These are phyloP conservation scores for Philereme vetulata DNA, from an alignment of 2,888 invertebrate genomes.

Conservation along the genomic window DNA sequence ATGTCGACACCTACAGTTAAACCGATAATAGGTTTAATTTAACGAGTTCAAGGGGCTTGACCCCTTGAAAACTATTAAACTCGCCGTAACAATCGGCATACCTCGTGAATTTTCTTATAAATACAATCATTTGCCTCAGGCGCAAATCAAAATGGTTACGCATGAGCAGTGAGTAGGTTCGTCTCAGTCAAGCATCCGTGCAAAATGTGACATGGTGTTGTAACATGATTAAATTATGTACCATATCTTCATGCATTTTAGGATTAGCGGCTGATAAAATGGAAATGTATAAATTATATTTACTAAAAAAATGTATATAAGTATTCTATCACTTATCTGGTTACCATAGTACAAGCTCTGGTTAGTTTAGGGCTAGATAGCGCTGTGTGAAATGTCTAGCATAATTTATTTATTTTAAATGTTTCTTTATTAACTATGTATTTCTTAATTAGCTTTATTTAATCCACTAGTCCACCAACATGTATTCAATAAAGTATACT, in stretches of 20 bases:
- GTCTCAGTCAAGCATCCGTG: constrained; percentile 23
- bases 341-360: too few relatives aligned
- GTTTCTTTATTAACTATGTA: too few relatives aligned
- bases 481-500: too few relatives aligned
- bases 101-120: constrained; percentile 27
- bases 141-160: constrained; percentile 40
- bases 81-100: constrained; percentile 21
- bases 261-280: too few relatives aligned
- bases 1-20: constrained; percentile 5
- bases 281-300: too few relatives aligned
- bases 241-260: constrained; percentile 4
- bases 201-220: constrained; percentile 47
- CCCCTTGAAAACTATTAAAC: constrained; percentile 32
- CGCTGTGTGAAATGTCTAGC: too few relatives aligned
- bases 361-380: too few relatives aligned
- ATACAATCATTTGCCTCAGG: constrained; percentile 43
- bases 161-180: constrained; percentile 34
- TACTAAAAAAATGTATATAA: too few relatives aligned
- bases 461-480: too few relatives aligned
- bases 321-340: too few relatives aligned
- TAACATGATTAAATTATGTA: constrained; percentile 31
- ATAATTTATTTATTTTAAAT: too few relatives aligned
- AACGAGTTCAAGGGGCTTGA: constrained; percentile 29
- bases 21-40: constrained; percentile 48
- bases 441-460: too few relatives aligned